Evolutionary conservation across 2,888 invertebrate genomes (phyloP).

Genomic region (Drosophila nr. medialis): DNA sequence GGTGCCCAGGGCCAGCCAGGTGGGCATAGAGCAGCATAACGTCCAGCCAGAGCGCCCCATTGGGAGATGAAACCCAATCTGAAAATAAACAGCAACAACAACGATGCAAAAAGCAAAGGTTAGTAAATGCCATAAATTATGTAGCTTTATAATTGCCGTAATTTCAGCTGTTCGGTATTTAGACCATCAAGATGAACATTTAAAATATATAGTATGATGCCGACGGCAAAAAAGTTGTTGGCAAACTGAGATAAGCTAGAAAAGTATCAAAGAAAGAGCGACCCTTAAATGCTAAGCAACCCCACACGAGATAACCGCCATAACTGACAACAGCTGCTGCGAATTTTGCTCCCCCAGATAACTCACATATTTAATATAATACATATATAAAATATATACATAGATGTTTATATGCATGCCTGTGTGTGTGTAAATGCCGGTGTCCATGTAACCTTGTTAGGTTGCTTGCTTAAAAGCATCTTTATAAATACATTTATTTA

Average conservation of each 20-base stretch:
- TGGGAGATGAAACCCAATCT: slow-evolving; percentile 93
- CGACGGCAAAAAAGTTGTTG: slow-evolving; percentile 53
- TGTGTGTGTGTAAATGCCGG: slow-evolving; percentile 30
- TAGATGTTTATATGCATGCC: slow-evolving; percentile 8
- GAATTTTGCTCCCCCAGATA: slow-evolving; percentile 48
- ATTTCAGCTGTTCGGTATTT: slow-evolving; percentile 26
- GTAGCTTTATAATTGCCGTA: slow-evolving; percentile 46
- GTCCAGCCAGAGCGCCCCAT: slow-evolving; percentile 91
- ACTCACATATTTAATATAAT: slow-evolving; percentile 19
- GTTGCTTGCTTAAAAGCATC: slow-evolving; percentile 79
- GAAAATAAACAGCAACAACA: slow-evolving; percentile 82
- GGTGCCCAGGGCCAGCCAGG: slow-evolving; percentile 88
- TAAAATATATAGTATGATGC: slow-evolving; percentile 37
- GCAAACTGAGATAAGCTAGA: slow-evolving; percentile 27
- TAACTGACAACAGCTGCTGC: slow-evolving; percentile 79
- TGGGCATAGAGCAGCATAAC: slow-evolving; percentile 90
- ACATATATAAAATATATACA: slow-evolving; percentile 14
- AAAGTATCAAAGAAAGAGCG: slow-evolving; percentile 38
- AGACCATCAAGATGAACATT: slow-evolving; percentile 41
- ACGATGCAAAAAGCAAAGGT: slow-evolving; percentile 19
- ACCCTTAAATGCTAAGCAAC: slow-evolving; percentile 70
- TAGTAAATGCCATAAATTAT: slow-evolving; percentile 57
- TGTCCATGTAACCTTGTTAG: slow-evolving; percentile 74
- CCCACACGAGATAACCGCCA: slow-evolving; percentile 46
- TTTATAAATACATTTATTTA: slow-evolving; percentile 81